Evolutionary conservation across 2,113 vertebrate species (phyloP).

Genomic region (Sakesphorus luctuosus): DNA sequence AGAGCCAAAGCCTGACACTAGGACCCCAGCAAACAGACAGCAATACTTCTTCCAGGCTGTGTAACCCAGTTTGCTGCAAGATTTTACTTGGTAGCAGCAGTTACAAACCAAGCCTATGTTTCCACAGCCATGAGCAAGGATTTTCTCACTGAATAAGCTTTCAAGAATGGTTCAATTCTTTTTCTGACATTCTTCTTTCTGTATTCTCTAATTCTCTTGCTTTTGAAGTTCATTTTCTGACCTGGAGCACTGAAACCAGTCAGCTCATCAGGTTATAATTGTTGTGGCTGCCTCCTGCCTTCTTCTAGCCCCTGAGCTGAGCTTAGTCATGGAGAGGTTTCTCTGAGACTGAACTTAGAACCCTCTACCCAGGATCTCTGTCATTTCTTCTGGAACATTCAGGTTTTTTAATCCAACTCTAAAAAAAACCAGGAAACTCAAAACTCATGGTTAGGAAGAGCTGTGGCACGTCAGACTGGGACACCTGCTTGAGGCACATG

Average conservation of each 20-base stretch:
- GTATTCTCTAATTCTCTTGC: not conserved
- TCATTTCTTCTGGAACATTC: not conserved
- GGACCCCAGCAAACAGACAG: not conserved
- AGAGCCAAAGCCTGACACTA: not conserved
- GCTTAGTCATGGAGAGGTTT: not conserved
- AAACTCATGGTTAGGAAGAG: not conserved
- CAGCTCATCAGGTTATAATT: not conserved
- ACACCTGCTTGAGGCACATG: not conserved
- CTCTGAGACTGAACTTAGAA: not conserved
- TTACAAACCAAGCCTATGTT: not conserved
- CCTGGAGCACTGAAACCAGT: not conserved
- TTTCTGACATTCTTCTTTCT: not conserved
- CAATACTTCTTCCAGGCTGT: not conserved
- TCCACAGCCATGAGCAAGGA: not conserved
- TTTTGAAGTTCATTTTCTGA: not conserved
- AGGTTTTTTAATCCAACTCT: not conserved
- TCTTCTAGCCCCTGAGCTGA: fast-evolving
- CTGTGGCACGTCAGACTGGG: not conserved
- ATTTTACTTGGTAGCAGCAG: not conserved
- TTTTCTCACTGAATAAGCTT: not conserved
- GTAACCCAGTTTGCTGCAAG: not conserved
- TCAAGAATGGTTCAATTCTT: not conserved
- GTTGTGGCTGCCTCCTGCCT: not conserved
- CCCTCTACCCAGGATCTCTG: not conserved
- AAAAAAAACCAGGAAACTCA: not conserved